phyloP scores from a whole-genome alignment of 2,797 vertebrate species.

The Poecile montanus region DNA sequence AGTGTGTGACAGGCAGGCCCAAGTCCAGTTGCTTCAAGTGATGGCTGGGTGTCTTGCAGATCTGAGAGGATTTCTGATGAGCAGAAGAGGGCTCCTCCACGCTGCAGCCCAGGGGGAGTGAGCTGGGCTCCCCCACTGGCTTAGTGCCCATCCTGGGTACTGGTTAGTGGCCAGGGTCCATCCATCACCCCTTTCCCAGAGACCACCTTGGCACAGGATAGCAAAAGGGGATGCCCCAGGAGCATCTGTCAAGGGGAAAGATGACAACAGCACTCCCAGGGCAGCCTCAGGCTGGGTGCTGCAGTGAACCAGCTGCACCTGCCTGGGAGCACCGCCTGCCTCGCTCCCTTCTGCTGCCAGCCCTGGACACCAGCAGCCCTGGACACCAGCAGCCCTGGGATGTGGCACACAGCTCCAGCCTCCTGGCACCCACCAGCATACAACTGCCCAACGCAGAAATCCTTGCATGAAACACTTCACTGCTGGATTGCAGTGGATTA shows the following conservation, averaged over 20 bases:
- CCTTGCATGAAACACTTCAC: background rate
- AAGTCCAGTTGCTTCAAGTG: background rate
- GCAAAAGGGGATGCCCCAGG: background rate
- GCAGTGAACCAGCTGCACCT: background rate
- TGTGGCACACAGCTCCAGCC: background rate
- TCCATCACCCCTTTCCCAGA: background rate
- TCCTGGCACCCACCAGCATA: accelerated
- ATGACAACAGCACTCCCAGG: background rate
- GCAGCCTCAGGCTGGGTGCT: background rate
- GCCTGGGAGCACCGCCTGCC: background rate
- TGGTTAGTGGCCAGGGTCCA: background rate
- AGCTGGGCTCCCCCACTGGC: background rate
- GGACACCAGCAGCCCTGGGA: background rate
- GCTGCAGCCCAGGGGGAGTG: accelerated
- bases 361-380: background rate
- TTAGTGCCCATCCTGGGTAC: too few species aligned
- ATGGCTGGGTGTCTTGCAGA: background rate
- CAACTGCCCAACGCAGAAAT: background rate
- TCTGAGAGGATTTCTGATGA: background rate
- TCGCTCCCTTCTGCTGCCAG: background rate
- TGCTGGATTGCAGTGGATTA: background rate
- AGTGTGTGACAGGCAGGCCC: background rate
- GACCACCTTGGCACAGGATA: background rate
- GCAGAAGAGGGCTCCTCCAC: background rate
- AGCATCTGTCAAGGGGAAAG: background rate